Evolutionary conservation across 2,113 vertebrate species (phyloP).

Genomic region (Gymnogyps californianus): DNA sequence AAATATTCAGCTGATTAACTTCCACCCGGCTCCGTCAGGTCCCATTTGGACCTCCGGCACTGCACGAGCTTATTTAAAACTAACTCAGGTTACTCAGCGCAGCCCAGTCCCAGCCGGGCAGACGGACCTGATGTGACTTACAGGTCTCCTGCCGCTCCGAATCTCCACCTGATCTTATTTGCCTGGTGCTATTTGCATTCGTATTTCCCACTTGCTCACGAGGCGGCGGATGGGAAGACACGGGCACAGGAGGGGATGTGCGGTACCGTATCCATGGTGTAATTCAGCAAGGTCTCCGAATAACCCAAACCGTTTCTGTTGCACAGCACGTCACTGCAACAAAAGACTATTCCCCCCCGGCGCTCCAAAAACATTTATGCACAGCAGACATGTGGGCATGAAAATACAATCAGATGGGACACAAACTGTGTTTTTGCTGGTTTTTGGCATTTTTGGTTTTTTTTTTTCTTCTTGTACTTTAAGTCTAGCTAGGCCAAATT

Average conservation of each 20-base stretch:
- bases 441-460: not conserved
- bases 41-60: not conserved
- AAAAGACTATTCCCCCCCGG: not conserved
- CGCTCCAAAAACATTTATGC: slow-evolving; percentile 9
- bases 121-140: not conserved
- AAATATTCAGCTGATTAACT: not conserved
- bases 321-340: not conserved
- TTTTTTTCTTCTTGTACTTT: not conserved
- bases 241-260: not conserved
- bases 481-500: not conserved
- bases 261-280: fast-evolving
- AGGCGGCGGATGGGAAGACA: not conserved
- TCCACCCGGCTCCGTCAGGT: not conserved
- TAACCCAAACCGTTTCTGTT: not conserved
- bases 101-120: not conserved
- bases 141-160: not conserved
- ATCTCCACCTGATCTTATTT: not conserved
- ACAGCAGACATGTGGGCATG: slow-evolving; percentile 41
- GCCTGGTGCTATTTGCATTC: not conserved
- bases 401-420: slow-evolving; percentile 38
- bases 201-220: not conserved
- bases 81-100: not conserved
- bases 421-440: not conserved
- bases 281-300: not conserved
- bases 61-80: not conserved